Evolutionary conservation across 2,113 vertebrate species (phyloP), one percentile per base, ranked within the genome.

Genomic region (Carassius gibelio): DNA sequence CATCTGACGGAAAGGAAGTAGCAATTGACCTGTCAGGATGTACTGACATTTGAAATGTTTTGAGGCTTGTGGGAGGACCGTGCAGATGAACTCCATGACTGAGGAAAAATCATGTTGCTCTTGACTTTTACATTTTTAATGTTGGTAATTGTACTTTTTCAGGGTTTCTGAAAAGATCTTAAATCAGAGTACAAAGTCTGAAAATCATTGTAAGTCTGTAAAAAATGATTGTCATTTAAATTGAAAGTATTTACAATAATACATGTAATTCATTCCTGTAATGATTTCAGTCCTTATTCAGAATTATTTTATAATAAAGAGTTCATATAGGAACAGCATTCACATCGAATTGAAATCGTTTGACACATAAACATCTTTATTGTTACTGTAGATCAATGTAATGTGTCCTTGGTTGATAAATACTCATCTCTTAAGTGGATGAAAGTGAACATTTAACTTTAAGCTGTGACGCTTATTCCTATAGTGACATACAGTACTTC

Each of bases 1-100:
- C 62, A 30, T 30, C 62, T 30, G 62, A 66, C 23, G 5, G 62
- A 66, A 66, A 66, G 62, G 62, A 66, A 50, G n/a, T 17, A 52
- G 19, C 72, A 75, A 50, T 75, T 75, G 72, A 75, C 72, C 45
- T 75, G n/a, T 75, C 42, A 75, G n/a, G 52, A 8, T 71, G 34
- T 26, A 7, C 57, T 61, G 52, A 21, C 21, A 9, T 61, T n/a
- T 61, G 57, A 61, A 61, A 61, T 61, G 57, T 61, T 61, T 75
- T 75, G n/a, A 75, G 50, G 72, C 72, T 34, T 61, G 8, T n/a
- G 57, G 19, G 21, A 3, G 8, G 57, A n/a, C 19, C 3, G 2
- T 9, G 57, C 57, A n/a, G 19, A 21, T 59, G 19, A 59, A 59
- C 19, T n/a, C 19, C 19, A n/a, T 21, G 19, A 61, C 57, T 1